Conservation (phyloP, 2,797 vertebrate genomes). For the Orientallactaga sibirica region DNA sequence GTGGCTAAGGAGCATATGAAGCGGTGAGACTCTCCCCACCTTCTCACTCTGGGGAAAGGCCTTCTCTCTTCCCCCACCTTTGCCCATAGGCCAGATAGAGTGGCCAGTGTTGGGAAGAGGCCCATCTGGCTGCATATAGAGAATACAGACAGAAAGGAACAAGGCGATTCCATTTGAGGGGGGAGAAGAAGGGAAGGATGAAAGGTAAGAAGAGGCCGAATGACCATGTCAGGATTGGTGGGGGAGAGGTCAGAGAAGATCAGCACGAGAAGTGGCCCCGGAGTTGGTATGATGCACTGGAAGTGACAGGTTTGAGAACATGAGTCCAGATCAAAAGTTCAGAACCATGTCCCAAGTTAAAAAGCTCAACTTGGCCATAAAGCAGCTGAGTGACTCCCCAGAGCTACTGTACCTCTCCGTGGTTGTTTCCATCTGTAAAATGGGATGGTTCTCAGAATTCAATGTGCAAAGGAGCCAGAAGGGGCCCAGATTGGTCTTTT, state of each 20-base stretch:
- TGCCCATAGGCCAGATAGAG: too few relatives aligned
- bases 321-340: neutral
- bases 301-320: neutral
- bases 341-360: neutral
- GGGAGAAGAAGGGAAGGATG: too few relatives aligned
- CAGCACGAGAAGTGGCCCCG: neutral
- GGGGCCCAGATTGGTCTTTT: too few relatives aligned
- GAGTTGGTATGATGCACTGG: neutral
- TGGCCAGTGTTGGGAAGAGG: neutral
- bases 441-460: neutral
- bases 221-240: neutral
- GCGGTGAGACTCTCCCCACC: constrained; percentile 83
- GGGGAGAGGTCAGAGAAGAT: neutral
- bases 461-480: neutral
- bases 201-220: neutral
- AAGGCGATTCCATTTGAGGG: neutral
- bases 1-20: constrained; percentile 84
- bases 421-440: neutral
- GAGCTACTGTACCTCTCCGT: too few relatives aligned
- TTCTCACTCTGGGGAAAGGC: neutral
- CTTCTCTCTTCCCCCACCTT: neutral
- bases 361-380: too few relatives aligned
- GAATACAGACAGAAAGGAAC: neutral
- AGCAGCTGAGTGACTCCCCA: neutral
- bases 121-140: neutral